Evolutionary conservation across 2,113 vertebrate species (phyloP), one percentile per base, ranked within the genome.

Genomic region (Hyla sarda): DNA sequence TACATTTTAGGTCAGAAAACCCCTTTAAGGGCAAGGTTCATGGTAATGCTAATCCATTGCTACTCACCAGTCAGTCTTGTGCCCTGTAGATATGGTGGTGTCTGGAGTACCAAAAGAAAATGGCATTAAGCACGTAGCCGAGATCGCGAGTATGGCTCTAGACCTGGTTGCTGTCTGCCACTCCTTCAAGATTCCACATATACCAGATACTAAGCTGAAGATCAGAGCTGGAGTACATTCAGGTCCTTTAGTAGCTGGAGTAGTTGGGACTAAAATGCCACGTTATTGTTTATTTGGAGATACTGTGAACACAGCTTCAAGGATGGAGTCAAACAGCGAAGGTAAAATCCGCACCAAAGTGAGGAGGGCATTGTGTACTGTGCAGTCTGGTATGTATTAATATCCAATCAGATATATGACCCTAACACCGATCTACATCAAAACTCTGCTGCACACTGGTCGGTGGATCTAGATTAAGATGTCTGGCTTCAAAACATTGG

Each of bases 291-390:
- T 95, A 50, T 95, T 95, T 88, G 94, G 94, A 10, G 94, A 95
- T 89, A 95, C 94, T 0, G 94, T 95, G 19, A 95, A 95, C 89
- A 95, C 94, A 19, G 92, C 94, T 4, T 95, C 95, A 25, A 90
- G 94, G 48, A 95, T 95, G 94, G 94, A 95, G 88, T 95, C 94
- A 77, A 95, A 92, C 21, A 95, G 95, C 89, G 94, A 95, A 93
- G 95, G 95, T 95, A 90, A 50, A 52, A 19, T 19, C 28, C 16
- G 5, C 62, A 21, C 4, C 17, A 23, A 5, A 56, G 6, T 21
- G 19, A 8, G 19, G 3, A 56, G 50, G 50, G 16, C n/a, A 14
- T 52, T 14, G 14, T 17, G 50, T 16, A 52, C 13, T 56, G 21
- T 56, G 54, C 41, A 4, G n/a, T 10, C 41, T 10, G 10, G 5